Conservation (phyloP, 2,797 vertebrate species). For the Halcyon badia region DNA sequence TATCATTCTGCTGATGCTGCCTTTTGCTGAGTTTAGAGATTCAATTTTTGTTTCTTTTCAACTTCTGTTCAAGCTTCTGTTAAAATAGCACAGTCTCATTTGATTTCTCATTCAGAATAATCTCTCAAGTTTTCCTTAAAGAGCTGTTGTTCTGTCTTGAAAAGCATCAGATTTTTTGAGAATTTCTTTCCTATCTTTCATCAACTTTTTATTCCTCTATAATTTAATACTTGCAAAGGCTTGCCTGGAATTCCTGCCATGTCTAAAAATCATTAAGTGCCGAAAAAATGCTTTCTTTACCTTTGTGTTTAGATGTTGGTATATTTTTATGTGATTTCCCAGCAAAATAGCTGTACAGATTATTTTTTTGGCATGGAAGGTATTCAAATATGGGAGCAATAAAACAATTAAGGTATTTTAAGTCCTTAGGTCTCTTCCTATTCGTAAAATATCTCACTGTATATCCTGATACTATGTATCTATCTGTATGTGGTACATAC, state of each 20-base stretch:
- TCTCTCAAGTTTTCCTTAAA: background rate
- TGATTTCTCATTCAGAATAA: background rate
- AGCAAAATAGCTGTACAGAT: background rate
- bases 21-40: background rate
- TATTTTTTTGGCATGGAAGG: background rate
- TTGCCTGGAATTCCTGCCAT: background rate
- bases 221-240: background rate
- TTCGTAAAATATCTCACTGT: background rate
- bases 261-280: background rate
- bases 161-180: background rate
- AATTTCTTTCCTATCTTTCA: background rate
- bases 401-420: background rate
- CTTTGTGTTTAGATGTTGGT: background rate
- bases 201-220: background rate
- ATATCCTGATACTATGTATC: background rate
- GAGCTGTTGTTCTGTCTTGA: background rate
- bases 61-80: background rate
- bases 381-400: background rate
- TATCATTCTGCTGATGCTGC: background rate
- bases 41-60: background rate
- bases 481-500: background rate
- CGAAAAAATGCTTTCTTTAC: background rate
- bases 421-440: background rate
- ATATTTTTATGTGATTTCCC: background rate
- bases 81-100: background rate